Percentiles rank a stretch among this genome's conserved stretches.
These are phyloP conservation scores for Choristoneura fumiferana DNA, from an alignment of 1,140 invertebrate genomes.

Conservation along the genomic window DNA sequence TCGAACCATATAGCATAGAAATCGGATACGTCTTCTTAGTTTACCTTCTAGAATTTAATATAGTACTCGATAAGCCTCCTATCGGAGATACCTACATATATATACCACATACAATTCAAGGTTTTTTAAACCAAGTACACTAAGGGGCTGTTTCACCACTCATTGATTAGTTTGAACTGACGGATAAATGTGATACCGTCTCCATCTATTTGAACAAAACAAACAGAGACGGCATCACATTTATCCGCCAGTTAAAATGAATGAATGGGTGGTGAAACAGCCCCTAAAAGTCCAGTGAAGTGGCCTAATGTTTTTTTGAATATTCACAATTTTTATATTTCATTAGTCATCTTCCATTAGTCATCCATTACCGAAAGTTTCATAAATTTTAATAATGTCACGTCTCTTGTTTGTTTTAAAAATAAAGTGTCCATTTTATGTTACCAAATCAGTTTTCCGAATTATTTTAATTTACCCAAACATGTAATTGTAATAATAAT, in stretches of 20 bases:
- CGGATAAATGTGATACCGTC: too few species aligned
- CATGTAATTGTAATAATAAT: conserved; percentile 1
- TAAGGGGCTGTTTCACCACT: too few species aligned
- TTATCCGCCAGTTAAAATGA: too few species aligned
- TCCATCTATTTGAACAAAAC: too few species aligned
- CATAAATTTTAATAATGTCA: too few species aligned
- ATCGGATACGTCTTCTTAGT: conserved; percentile 1
- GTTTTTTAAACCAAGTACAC: not conserved
- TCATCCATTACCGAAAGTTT: too few species aligned
- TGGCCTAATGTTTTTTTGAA: not conserved
- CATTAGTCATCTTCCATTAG: too few species aligned
- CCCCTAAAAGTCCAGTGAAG: too few species aligned
- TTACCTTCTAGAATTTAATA: not conserved
- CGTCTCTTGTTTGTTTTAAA: too few species aligned
- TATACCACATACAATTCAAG: not conserved
- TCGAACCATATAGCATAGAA: conserved; percentile 5
- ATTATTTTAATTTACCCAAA: not conserved
- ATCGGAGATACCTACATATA: not conserved
- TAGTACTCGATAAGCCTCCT: not conserved
- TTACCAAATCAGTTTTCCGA: not conserved
- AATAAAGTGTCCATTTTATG: not conserved
- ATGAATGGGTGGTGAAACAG: too few species aligned
- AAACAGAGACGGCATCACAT: too few species aligned
- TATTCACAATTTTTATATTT: not conserved
- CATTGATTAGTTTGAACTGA: too few species aligned